Evolutionary conservation across 2,113 vertebrate genomes (phyloP), one percentile per base, ranked within the genome.

Genomic region (Oryzias melastigma): DNA sequence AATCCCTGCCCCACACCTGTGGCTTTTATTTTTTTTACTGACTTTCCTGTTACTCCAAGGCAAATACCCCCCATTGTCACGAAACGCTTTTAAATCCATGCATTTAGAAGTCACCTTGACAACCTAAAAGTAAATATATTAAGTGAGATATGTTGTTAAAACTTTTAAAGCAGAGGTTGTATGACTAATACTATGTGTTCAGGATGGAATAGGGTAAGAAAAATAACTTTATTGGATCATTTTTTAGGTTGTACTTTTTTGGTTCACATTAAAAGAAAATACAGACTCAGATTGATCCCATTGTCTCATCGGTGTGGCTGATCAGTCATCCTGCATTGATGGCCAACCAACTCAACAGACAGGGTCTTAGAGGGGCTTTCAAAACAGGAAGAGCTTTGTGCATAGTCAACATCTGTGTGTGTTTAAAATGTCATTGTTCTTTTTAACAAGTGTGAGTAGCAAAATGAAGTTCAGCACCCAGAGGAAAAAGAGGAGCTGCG

Each of bases 1-100:
- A 88, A 86, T 85, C 80, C 76, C 68, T 58, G 45, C 50, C 35
- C 65, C 76, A 80, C 85, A 90, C 89, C 88, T 92, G 86, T 72
- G 79, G 62, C 62, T 85, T 86, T 50, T 65, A 22, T 24, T 24
- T 50, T 47, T 8, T 59, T 86, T 73, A 81, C 60, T 18, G 52
- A 43, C 71, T 68, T 25, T 62, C 58, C 46, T 71, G 49, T 35
- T 54, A 56, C 68, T 68, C 43, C 67, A 70, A 71, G 42, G 65
- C 75, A 87, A 86, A 89, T 62, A 71, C 68, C 16, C 19, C 57
- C 68, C 43, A 52, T 47, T 24, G 14, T 73, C 51, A 25, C 56
- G 51, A 73, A 77, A 77, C 64, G 58, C 16, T n/a, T n/a, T 16
- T 56, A 62, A 75, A 80, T 65, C 56, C 27, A 4, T 25, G 6